phyloP scores from a whole-genome alignment of 2,888 invertebrate genomes.

The Campaea margaritaria region DNA sequence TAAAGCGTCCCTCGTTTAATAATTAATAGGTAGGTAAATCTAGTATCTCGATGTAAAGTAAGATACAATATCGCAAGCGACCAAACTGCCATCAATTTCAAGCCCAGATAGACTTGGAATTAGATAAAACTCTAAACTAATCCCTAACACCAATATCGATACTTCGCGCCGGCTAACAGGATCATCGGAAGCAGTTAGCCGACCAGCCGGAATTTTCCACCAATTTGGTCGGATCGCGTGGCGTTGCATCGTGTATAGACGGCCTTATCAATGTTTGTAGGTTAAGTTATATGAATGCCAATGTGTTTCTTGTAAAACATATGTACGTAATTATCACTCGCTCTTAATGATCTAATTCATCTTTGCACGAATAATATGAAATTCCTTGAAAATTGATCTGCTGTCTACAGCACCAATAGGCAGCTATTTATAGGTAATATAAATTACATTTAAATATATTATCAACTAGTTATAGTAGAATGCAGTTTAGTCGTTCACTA shows the following conservation, averaged over 20 bases:
- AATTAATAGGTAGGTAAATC: too few species aligned
- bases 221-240: constrained; percentile 46
- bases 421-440: too few species aligned
- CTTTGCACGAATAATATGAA: too few species aligned
- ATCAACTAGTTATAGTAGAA: constrained; percentile 27
- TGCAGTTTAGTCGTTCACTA: constrained; percentile 3
- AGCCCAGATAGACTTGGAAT: neutral
- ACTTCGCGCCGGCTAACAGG: constrained; percentile 13
- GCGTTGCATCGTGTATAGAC: constrained; percentile 37
- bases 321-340: too few species aligned
- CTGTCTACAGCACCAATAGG: too few species aligned
- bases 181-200: constrained; percentile 40
- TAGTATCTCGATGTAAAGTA: too few species aligned
- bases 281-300: too few species aligned
- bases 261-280: constrained; percentile 28
- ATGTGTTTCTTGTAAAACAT: too few species aligned
- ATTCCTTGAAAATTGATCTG: too few species aligned
- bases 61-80: too few species aligned
- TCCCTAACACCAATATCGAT: constrained; percentile 7
- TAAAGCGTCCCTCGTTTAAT: too few species aligned
- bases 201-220: constrained; percentile 46
- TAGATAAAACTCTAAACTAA: constrained; percentile 3
- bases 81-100: neutral
- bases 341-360: too few species aligned
- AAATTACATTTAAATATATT: neutral